Evolutionary conservation across 2,113 vertebrate species (phyloP), one percentile per base, ranked within the genome.

Genomic region (Catharus minimus): DNA sequence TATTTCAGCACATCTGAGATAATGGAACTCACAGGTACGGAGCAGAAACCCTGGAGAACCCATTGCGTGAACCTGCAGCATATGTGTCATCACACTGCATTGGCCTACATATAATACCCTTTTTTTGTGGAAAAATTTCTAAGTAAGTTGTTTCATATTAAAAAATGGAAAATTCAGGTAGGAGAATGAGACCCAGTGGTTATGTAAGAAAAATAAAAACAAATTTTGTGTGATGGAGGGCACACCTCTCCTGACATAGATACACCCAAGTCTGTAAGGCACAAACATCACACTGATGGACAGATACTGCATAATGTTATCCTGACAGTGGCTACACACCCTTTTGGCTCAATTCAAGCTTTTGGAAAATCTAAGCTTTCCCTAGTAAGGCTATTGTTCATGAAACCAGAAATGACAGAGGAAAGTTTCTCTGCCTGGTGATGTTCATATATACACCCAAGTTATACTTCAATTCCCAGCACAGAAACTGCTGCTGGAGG

Each of bases 181-280:
- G 39, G 72, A 86, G 46, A 73, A 64, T 19, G 19, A 86, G 15
- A 44, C 21, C 2, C 28, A 36, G 46, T 7, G 73, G 19, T 44
- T 30, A 21, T 20, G 2, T 27, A 72, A 68, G 8, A 87, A 30
- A 38, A 64, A 72, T 13, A 33, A 56, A 81, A 71, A 2, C 5
- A 5, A 3, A n/a, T 28, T 62, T 58, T 46, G 18, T 33, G 26
- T 1, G 7, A 49, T 0, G 0, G 38, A 83, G 22, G 11, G 22
- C 41, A 43, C 10, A 26, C 10, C 12, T 46, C 15, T 46, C 30
- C 23, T 60, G 36, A 36, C 0, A 0, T 8, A 28, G 12, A 20
- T 22, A 24, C 28, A 30, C 21, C 4, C 2, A 10, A 52, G 27
- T 13, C 19, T 80, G 14, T 24, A 17, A 78, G 20, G 22, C 18